Percentiles rank a stretch among this genome's conserved stretches.
Evolutionary conservation across 2,113 vertebrate species (phyloP).

Genomic region (Stictonetta naevosa): DNA sequence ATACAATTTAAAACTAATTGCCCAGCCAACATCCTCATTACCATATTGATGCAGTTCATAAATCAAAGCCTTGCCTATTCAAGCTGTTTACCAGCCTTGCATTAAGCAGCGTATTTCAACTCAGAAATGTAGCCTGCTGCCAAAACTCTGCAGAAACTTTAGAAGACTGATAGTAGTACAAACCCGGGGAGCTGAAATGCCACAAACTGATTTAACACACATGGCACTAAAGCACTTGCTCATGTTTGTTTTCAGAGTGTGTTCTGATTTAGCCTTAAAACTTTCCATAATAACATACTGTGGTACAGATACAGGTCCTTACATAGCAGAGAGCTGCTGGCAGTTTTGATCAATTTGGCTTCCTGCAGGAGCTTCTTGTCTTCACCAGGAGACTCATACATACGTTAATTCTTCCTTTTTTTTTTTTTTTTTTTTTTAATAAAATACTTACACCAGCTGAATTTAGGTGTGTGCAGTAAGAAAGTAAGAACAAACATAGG

Average conservation of each 20-base stretch:
- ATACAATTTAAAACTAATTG: conserved; percentile 63
- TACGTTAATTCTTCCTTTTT: not conserved
- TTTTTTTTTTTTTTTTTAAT: not conserved
- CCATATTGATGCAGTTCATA: conserved; percentile 65
- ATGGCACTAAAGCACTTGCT: not conserved
- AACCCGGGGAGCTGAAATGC: not conserved
- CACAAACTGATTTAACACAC: not conserved
- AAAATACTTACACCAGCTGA: not conserved
- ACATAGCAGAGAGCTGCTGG: not conserved
- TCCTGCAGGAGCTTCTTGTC: not conserved
- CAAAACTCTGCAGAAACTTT: conserved; percentile 37
- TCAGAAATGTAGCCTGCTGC: not conserved
- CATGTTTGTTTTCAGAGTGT: conserved; percentile 10
- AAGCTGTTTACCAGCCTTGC: conserved; percentile 30
- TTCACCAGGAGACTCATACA: not conserved
- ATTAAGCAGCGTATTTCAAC: not conserved
- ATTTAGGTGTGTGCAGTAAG: not conserved
- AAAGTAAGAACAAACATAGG: not conserved
- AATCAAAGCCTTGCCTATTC: conserved; percentile 58
- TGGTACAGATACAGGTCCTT: not conserved
- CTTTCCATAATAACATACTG: not conserved
- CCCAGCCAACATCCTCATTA: conserved; percentile 49
- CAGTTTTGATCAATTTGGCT: conserved; percentile 8
- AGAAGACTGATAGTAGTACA: not conserved
- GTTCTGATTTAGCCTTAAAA: conserved; percentile 16